A percentile compares a stretch with the other conserved stretches of the same genome.
Conservation (phyloP, 2,797 vertebrate species). For the Fratercula arctica region DNA sequence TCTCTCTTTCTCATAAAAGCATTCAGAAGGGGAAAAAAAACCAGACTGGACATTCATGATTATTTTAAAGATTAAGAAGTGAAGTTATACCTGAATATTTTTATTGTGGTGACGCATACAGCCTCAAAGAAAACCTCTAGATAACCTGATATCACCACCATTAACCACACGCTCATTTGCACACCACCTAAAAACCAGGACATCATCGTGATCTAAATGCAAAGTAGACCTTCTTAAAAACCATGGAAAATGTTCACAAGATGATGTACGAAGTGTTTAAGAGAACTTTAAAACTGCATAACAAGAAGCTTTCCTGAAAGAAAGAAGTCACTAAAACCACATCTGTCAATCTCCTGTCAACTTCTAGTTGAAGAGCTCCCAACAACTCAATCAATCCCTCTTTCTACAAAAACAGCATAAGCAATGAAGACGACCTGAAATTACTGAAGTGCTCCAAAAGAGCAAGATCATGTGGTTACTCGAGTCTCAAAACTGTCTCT, state of each 20-base stretch:
- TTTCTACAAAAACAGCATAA: not conserved
- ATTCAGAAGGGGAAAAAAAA: not conserved
- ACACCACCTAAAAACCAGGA: not conserved
- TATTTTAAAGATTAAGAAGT: not conserved
- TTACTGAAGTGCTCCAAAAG: not conserved
- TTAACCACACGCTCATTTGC: not conserved
- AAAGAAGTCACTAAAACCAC: not conserved
- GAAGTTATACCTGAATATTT: not conserved
- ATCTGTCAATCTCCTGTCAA: not conserved
- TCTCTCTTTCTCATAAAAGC: not conserved
- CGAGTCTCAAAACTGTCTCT: not conserved
- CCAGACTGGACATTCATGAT: not conserved
- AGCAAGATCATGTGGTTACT: not conserved
- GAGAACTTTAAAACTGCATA: not conserved
- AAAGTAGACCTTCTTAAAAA: not conserved
- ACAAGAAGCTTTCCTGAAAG: not conserved
- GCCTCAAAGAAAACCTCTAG: not conserved
- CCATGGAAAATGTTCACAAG: not conserved
- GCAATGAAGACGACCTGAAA: not conserved
- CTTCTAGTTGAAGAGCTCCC: not conserved
- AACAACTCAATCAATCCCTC: not conserved
- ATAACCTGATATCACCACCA: not conserved
- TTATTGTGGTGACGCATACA: not conserved
- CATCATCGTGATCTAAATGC: not conserved
- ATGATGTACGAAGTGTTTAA: not conserved